Conservation (phyloP, 2,888 invertebrate species). For the Melinopterus prodromus region DNA sequence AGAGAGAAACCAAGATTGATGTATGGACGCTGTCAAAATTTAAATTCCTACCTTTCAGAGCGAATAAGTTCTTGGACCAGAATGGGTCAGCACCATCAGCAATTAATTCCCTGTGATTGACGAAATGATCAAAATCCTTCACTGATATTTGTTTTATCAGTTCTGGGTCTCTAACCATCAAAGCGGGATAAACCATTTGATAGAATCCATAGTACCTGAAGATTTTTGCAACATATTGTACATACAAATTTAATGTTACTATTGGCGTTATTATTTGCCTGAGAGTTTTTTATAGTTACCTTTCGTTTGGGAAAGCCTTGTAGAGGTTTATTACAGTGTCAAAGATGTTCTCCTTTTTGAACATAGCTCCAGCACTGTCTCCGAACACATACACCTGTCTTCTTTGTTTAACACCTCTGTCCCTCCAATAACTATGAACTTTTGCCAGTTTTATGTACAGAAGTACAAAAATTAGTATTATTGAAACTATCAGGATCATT, state of each 20-base stretch:
- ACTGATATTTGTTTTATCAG: slow-evolving; percentile 67
- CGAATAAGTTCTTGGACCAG: slow-evolving; percentile 58
- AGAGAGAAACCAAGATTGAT: not conserved
- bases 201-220: slow-evolving; percentile 34
- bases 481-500: not conserved
- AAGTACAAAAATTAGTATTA: not conserved
- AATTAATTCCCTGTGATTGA: slow-evolving; percentile 55
- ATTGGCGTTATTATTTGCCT: too few relatives aligned
- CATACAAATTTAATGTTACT: too few relatives aligned
- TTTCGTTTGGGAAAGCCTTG: slow-evolving; percentile 31
- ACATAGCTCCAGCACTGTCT: slow-evolving; percentile 29
- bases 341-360: slow-evolving; percentile 26
- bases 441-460: slow-evolving; percentile 28
- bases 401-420: slow-evolving; percentile 31
- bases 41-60: slow-evolving; percentile 28
- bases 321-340: slow-evolving; percentile 26
- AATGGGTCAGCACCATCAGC: slow-evolving; percentile 59
- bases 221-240: not conserved
- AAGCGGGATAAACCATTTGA: slow-evolving; percentile 53
- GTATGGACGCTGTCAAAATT: not conserved
- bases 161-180: slow-evolving; percentile 66
- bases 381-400: slow-evolving; percentile 37
- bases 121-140: slow-evolving; percentile 68
- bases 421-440: slow-evolving; percentile 35
- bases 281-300: slow-evolving; percentile 20